Base-by-base conservation (phyloP, 2,888 invertebrate species). In the Eupeodes latifasciatus region DNA sequence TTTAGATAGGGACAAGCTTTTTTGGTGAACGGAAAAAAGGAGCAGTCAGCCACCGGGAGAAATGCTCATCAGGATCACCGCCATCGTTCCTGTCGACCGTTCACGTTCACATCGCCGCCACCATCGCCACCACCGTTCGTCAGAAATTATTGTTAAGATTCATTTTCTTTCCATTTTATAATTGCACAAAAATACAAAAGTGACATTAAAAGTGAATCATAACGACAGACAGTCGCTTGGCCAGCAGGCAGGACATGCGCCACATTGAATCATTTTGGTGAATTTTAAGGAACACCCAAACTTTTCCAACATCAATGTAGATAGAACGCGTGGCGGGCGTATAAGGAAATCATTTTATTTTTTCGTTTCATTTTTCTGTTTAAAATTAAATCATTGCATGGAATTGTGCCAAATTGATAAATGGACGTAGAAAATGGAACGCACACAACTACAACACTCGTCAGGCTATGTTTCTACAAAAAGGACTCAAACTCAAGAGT, bases 401-500 rank as follows among this genome's bases (percentile, higher is more conserved):
- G 87, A 87, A 80, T 81, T 77, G 87, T 87, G 87, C 87, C 87
- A 87, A 87, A 87, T 87, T 87, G 87, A 87, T 84, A 87, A 87
- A 87, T 82, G 82, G 82, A 86, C 19, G 55, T 51, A 74, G 64
- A 64, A 66, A 82, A 82, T 84, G 80, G 74, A 80, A 83, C 87
- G 72, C 76, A 87, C 72, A 55, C 51, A 72, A 19, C 5, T 40
- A 12, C 61, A 7, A 67, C 36, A 14, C 7, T 5, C 5, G 0
- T 47, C 7, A 12, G 14, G 12, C 12, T 14, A 14, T 47, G 12
- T 12, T 44, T 44, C 6, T 44, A 44, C 27, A 10, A 53, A 64
- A 40, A 57, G 27, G 47, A 57, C 19, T 27, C 47, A 59, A 36
- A 34, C 12, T n/a, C 59, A 36, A 40, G 51, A 36, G 19, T 40